Conservation (phyloP, 2,888 invertebrate genomes). For the Ectemnius continuus region DNA sequence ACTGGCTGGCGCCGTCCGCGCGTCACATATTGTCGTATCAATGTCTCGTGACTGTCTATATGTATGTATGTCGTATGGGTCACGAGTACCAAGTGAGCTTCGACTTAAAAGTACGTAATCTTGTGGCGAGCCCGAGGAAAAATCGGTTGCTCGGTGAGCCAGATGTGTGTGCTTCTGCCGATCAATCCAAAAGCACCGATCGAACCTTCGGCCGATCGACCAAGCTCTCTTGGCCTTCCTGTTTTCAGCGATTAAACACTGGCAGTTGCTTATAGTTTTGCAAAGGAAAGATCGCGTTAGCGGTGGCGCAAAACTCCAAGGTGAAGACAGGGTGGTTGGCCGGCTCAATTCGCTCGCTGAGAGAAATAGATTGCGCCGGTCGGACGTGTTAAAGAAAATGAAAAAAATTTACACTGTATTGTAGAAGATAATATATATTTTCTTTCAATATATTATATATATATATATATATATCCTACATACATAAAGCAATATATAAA, state of each 20-base stretch:
- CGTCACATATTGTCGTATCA: constrained; percentile 35
- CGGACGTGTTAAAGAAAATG: constrained; percentile 44
- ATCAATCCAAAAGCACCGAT: too few relatives aligned
- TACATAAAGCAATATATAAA: constrained; percentile 66
- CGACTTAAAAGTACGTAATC: too few relatives aligned
- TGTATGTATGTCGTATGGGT: too few relatives aligned
- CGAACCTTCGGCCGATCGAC: not conserved
- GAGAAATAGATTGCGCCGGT: constrained; percentile 55
- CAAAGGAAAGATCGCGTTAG: not conserved
- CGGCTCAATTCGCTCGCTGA: constrained; percentile 19
- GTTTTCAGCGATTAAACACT: not conserved
- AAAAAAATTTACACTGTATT: constrained; percentile 56
- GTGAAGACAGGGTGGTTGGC: not conserved
- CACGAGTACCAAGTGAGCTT: too few relatives aligned
- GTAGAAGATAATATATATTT: constrained; percentile 66
- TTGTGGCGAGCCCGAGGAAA: too few relatives aligned
- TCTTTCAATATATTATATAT: constrained; percentile 62
- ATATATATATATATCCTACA: constrained; percentile 56
- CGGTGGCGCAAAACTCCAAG: constrained; percentile 3
- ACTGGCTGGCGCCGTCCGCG: constrained; percentile 12
- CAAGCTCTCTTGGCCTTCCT: not conserved
- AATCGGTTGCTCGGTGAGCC: too few relatives aligned
- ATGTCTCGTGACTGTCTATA: not conserved
- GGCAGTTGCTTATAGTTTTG: too few relatives aligned
- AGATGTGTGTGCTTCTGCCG: too few relatives aligned